Percentiles rank a stretch among this genome's conserved stretches.
Conservation (phyloP, 2,113 vertebrate species). For the Oreochromis tanganicae region DNA sequence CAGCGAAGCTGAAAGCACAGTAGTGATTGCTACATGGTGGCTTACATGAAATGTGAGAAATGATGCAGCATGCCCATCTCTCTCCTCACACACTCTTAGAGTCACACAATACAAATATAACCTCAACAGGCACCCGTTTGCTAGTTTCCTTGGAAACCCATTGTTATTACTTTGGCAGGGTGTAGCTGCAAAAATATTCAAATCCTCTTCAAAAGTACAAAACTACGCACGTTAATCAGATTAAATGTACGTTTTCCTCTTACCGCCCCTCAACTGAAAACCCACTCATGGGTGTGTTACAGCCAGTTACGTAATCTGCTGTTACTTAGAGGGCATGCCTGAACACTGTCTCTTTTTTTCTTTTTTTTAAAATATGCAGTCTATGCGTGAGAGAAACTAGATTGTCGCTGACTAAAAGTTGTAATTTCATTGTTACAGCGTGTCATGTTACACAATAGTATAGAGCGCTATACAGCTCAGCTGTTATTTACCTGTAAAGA, state of each 20-base stretch:
- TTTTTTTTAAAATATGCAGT: not conserved
- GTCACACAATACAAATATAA: not conserved
- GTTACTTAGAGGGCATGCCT: conserved; percentile 31
- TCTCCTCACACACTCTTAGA: not conserved
- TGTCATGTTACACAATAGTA: not conserved
- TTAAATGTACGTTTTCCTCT: conserved; percentile 25
- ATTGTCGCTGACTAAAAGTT: not conserved
- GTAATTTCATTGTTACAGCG: not conserved
- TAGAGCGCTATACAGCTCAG: not conserved
- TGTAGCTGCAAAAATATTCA: conserved; percentile 10
- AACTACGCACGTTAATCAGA: conserved; percentile 19
- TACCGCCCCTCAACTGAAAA: not conserved
- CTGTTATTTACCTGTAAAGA: not conserved
- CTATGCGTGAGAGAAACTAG: not conserved
- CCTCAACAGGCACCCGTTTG: not conserved
- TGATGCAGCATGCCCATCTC: not conserved
- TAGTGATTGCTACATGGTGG: not conserved
- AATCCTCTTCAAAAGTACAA: not conserved
- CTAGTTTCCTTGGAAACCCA: conserved; percentile 24
- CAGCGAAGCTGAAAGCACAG: not conserved
- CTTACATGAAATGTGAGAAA: not conserved
- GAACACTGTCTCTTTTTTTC: not conserved
- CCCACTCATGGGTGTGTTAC: conserved; percentile 33
- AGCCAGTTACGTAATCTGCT: conserved; percentile 28
- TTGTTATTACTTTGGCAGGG: conserved; percentile 3